Base-by-base conservation (phyloP, 2,888 invertebrate species). In the Philereme transversata region DNA sequence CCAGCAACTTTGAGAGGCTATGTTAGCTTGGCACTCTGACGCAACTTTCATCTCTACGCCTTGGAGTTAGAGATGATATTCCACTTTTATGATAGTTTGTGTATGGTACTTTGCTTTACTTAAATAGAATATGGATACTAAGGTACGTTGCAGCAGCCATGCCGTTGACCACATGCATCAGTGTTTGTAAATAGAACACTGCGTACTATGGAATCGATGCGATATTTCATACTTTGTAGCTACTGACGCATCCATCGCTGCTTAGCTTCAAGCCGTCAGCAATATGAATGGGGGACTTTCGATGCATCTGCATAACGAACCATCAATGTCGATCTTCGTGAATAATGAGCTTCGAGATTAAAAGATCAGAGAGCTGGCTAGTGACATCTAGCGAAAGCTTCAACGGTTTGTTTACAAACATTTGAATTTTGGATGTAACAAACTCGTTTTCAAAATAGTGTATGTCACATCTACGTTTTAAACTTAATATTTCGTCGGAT, bases 91-190 rank as follows among this genome's bases (percentile, higher is more conserved):
- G 11, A 47, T 49, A n/a, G 46, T 56, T 58, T 41, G 48, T 54
- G 53, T 51, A 61, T 68, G 75, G 76, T 72, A 77, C 81, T 84
- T 82, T 74, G 82, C 79, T 79, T 84, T 77, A 81, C 81, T 82
- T 82, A 77, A 77, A 82, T 81, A 81, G 82, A 85, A 84, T 83
- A 86, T 83, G 80, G 81, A 83, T 82, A 68, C 57, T 87, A 88
- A 88, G 84, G 84, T 84, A 88, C 84, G 87, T 87, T 87, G 89
- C 86, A 81, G 88, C 86, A 86, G 82, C 88, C 83, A 89, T 88
- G 90, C 85, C 90, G 91, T 86, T 92, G 92, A 91, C 91, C 91
- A 92, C 90, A 91, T 91, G 92, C 90, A 88, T 87, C 90, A 90
- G 86, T 92, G 91, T 90, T 90, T 90, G 92, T 91, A 91, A 91